phyloP scores from a whole-genome alignment of 2,888 invertebrate species.

The Dione vanillae region DNA sequence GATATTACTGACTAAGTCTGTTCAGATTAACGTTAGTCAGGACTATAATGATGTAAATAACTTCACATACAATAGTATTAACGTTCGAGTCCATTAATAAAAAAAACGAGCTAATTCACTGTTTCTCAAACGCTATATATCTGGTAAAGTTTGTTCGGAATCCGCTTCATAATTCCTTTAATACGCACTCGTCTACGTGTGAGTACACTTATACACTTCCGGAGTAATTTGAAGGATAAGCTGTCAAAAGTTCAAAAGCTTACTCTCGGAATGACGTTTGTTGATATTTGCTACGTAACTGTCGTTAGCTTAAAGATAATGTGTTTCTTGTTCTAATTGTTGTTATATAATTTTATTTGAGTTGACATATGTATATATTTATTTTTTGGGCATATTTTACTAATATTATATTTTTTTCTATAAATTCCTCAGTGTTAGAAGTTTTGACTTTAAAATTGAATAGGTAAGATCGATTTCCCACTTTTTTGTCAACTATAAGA shows the following conservation, averaged over 20 bases:
- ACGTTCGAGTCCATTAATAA: not conserved
- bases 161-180: constrained; percentile 19
- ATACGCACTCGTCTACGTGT: not conserved
- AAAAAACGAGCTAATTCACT: not conserved
- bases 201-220: constrained; percentile 19
- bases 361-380: no score
- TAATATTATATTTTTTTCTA: no score
- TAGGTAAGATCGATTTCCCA: no score
- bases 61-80: not conserved
- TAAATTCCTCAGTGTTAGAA: no score
- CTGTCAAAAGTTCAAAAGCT: not conserved
- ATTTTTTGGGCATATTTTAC: no score
- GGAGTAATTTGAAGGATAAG: constrained; percentile 24
- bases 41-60: no score
- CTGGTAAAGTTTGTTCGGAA: not conserved
- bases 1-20: no score
- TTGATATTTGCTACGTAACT: not conserved
- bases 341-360: no score
- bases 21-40: no score
- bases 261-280: not conserved
- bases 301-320: not conserved
- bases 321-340: not conserved
- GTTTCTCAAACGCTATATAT: not conserved
- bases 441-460: no score
- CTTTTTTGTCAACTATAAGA: no score